phyloP scores from a whole-genome alignment of 2,888 invertebrate genomes.

The Lamellibrachia columna region DNA sequence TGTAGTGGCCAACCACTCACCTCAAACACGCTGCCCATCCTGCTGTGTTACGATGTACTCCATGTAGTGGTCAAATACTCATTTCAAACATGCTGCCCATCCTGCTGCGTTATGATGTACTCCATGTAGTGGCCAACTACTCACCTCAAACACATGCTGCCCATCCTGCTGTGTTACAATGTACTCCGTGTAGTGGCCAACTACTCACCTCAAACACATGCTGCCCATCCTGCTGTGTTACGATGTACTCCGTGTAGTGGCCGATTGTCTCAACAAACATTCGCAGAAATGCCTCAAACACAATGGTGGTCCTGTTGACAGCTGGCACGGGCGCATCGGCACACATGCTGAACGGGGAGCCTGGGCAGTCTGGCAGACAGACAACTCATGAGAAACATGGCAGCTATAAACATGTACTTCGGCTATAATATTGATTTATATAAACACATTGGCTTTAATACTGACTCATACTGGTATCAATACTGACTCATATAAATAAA shows the following conservation, averaged over 20 bases:
- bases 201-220: constrained; percentile 66
- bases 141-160: not conserved
- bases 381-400: not conserved
- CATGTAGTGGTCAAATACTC: constrained; percentile 74
- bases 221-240: constrained; percentile 67
- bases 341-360: not conserved
- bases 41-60: constrained; percentile 70
- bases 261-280: constrained; percentile 82
- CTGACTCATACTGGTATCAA: not conserved
- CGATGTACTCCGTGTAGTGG: constrained; percentile 74
- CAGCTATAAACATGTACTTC: too few relatives aligned
- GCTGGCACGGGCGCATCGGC: not conserved
- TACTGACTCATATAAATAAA: too few relatives aligned
- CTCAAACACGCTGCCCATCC: constrained; percentile 66
- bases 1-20: constrained; percentile 49
- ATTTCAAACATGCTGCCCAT: constrained; percentile 67
- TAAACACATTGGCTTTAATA: not conserved
- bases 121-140: constrained; percentile 68
- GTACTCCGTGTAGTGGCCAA: not conserved
- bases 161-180: not conserved
- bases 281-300: constrained; percentile 81
- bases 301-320: constrained; percentile 65
- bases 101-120: constrained; percentile 69
- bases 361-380: not conserved
- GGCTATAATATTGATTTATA: too few relatives aligned